Evolutionary conservation across 2,797 vertebrate genomes (phyloP).

Genomic region (Champsocephalus gunnari): DNA sequence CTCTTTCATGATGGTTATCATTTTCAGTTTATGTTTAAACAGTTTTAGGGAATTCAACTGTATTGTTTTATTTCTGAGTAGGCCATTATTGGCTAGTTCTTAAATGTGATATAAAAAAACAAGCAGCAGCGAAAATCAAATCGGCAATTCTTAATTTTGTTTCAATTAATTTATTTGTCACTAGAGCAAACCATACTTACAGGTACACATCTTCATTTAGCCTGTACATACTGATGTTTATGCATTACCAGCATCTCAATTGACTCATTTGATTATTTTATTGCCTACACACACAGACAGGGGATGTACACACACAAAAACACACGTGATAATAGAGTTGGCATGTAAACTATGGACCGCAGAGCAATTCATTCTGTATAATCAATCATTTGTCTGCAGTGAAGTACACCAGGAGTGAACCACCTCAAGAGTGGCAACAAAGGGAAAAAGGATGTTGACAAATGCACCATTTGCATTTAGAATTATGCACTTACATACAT

Average conservation of each 20-base stretch:
- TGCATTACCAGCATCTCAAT: background rate
- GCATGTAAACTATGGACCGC: background rate
- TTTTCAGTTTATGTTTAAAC: background rate
- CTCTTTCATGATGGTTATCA: background rate
- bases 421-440: background rate
- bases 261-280: background rate
- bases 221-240: constrained; percentile 3
- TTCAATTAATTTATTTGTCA: background rate
- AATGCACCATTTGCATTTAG: background rate
- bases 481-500: background rate
- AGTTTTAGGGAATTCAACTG: background rate
- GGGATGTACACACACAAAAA: background rate
- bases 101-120: background rate
- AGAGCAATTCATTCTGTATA: constrained; percentile 2
- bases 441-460: background rate
- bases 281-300: constrained; percentile 1
- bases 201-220: background rate
- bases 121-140: background rate
- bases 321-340: background rate
- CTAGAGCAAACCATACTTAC: background rate
- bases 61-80: background rate
- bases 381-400: constrained; percentile 15
- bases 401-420: background rate
- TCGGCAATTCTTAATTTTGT: background rate
- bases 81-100: background rate